Conservation (phyloP, 2,797 vertebrate species). For the Anabas testudineus region DNA sequence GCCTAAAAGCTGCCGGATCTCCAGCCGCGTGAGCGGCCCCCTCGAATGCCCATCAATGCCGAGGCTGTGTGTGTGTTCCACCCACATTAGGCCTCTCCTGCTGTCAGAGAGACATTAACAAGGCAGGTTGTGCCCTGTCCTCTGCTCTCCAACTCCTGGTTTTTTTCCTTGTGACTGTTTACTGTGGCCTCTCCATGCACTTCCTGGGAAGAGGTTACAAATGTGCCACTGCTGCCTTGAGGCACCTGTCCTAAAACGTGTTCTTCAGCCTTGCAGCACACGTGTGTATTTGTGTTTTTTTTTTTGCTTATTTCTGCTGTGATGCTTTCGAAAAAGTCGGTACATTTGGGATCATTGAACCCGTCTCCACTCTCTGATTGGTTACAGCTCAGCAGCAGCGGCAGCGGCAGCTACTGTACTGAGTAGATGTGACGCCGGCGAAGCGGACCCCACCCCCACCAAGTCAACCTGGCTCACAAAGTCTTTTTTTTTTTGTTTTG, state of each 20-base stretch:
- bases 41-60: slow-evolving; percentile 71
- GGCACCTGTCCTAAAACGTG: not conserved
- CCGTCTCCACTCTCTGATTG: slow-evolving; percentile 34
- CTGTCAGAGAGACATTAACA: slow-evolving; percentile 70
- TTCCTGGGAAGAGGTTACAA: slow-evolving; percentile 19
- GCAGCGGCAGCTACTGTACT: slow-evolving; percentile 38
- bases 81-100: slow-evolving; percentile 62
- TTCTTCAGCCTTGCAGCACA: slow-evolving; percentile 3
- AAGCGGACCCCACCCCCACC: slow-evolving; percentile 55
- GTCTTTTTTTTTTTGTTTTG: slow-evolving; percentile 46
- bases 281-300: not conserved
- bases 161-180: slow-evolving; percentile 45
- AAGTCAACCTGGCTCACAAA: slow-evolving; percentile 64
- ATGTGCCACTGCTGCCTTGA: slow-evolving; percentile 7
- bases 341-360: slow-evolving; percentile 17
- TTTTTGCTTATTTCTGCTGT: not conserved
- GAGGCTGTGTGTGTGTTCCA: slow-evolving; percentile 64
- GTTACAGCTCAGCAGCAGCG: slow-evolving; percentile 29
- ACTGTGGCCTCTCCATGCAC: slow-evolving; percentile 9
- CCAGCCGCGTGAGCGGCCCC: slow-evolving; percentile 65
- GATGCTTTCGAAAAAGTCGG: slow-evolving; percentile 5
- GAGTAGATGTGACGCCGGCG: slow-evolving; percentile 34
- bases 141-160: slow-evolving; percentile 40
- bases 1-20: slow-evolving; percentile 73
- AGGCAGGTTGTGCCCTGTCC: slow-evolving; percentile 61